Evolutionary conservation across 2,888 invertebrate species (phyloP), one percentile per base, ranked within the genome.

Genomic region (Nymphalis urticae): DNA sequence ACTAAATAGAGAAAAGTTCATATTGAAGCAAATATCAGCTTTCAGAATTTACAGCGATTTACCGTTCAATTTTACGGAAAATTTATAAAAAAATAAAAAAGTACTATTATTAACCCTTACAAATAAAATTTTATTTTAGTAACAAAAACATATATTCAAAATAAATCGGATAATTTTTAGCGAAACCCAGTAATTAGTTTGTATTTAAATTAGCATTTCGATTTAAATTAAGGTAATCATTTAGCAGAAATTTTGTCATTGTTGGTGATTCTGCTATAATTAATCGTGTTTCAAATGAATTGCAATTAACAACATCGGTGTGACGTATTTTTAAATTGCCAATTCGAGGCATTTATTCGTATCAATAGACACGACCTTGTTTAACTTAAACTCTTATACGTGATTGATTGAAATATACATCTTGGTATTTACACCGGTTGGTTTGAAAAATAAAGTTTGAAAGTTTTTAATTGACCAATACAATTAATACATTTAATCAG

Each of bases 281-380:
- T 73, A 71, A 73, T 71, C 63, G 68, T 54, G 66, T 71, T 71
- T 73, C 71, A 65, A 72, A 73, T 66, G 69, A 71, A 70, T 56
- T 50, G 27, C 59, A 66, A 66, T 63, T 53, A 60, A 62, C 48
- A 24, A 21, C 13, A 27, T 48, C 27, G 6, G 51, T 21, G 50
- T 65, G 58, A 65, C 58, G 58, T 51, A 19, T 62, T 51, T 62
- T 65, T 69, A 47, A 65, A 60, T 65, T 68, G 56, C 60, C 56
- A 68, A 61, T 66, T 61, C 63, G 60, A 71, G 68, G 64, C 16
- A 48, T 69, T 27, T 62, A 19, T 32, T 21, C n/a, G 19, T 51
- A 50, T 42, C 24, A 56, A 61, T 61, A 61, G 48, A 16, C 8
- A 13, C 32, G 42, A 56, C 58, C 42, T 21, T 50, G 56, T 62